Evolutionary conservation across 1,140 invertebrate species (phyloP).

Genomic region (Penaeus chinensis): DNA sequence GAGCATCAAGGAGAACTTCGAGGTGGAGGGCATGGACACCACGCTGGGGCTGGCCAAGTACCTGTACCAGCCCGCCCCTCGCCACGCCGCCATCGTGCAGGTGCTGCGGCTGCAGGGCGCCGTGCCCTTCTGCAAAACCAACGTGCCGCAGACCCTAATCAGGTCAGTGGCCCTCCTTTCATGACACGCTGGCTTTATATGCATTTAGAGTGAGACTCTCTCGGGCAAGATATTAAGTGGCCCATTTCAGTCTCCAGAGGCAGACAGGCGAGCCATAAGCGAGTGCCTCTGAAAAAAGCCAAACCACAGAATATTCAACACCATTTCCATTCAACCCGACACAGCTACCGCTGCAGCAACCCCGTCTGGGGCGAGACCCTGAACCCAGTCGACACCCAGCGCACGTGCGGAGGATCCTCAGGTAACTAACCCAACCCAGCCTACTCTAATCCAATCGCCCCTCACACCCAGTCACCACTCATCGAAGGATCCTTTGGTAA

Average conservation of each 20-base stretch:
- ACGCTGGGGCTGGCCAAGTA: slow-evolving; percentile 69
- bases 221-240: too few relatives aligned
- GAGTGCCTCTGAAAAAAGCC: too few relatives aligned
- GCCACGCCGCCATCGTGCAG: slow-evolving; percentile 67
- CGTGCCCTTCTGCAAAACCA: slow-evolving; percentile 71
- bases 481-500: too few relatives aligned
- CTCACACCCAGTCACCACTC: too few relatives aligned
- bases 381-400: slow-evolving; percentile 67
- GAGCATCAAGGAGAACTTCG: slow-evolving; percentile 67
- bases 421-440: slow-evolving; percentile 4
- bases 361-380: slow-evolving; percentile 70
- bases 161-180: slow-evolving; percentile 44
- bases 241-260: too few relatives aligned
- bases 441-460: too few relatives aligned
- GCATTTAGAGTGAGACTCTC: background rate
- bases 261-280: slow-evolving; percentile 6
- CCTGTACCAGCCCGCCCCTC: slow-evolving; percentile 66
- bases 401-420: slow-evolving; percentile 69
- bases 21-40: slow-evolving; percentile 69
- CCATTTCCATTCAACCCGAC: background rate
- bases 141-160: slow-evolving; percentile 68
- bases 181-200: background rate
- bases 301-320: background rate
- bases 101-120: slow-evolving; percentile 66
- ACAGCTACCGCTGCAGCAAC: slow-evolving; percentile 68